phyloP scores from a whole-genome alignment of 2,888 invertebrate genomes.

The Acanthococcus lagerstroemiae region DNA sequence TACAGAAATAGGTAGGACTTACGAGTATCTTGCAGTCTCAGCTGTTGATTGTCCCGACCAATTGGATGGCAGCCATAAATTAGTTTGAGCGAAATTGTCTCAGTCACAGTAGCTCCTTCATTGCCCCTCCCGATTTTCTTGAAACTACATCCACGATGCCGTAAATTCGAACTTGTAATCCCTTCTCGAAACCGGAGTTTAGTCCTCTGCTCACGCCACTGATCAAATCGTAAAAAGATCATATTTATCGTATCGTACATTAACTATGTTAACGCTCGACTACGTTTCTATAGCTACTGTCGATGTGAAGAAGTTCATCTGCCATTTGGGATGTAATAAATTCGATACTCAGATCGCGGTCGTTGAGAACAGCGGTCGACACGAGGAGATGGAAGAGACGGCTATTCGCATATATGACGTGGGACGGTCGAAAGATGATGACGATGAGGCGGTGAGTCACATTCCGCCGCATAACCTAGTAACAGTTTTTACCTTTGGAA shows the following conservation, averaged over 20 bases:
- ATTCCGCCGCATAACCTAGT: neutral
- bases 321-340: constrained; percentile 71
- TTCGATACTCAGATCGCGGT: constrained; percentile 79
- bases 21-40: no score
- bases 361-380: constrained; percentile 79
- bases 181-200: neutral
- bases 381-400: constrained; percentile 76
- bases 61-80: no score
- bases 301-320: constrained; percentile 83
- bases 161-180: no score
- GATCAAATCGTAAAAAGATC: no score
- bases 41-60: no score
- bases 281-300: constrained; percentile 88
- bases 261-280: no score
- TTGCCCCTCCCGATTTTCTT: no score
- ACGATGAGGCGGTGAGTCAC: constrained; percentile 68
- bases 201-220: neutral
- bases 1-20: no score
- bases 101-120: no score
- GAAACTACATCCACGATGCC: no score
- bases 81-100: no score
- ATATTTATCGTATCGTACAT: no score
- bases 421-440: constrained; percentile 73
- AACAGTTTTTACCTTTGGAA: constrained; percentile 13
- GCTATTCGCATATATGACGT: constrained; percentile 87